phyloP scores from a whole-genome alignment of 2,888 invertebrate genomes.

The Cephus spinipes region DNA sequence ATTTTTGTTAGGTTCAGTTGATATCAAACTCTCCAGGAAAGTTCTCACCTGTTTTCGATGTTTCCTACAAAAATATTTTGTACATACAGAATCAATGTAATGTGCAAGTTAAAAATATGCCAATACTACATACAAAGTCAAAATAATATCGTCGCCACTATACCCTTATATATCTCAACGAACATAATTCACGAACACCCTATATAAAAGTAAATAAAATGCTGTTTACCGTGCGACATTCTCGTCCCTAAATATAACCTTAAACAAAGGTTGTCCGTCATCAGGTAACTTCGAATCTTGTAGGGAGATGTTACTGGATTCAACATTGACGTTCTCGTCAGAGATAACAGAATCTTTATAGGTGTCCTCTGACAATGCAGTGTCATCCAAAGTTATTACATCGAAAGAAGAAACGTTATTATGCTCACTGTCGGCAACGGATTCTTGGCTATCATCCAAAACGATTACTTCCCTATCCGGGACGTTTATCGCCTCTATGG shows the following conservation, averaged over 20 bases:
- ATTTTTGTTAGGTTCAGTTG: constrained; percentile 19
- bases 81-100: not conserved
- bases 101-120: not conserved
- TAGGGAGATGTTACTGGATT: not conserved
- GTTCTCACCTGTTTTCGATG: constrained; percentile 42
- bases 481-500: not conserved
- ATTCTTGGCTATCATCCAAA: constrained; percentile 40
- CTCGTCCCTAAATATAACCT: constrained; percentile 56
- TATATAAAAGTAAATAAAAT: constrained; percentile 5
- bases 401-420: constrained; percentile 5
- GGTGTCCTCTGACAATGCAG: not conserved
- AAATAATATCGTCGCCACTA: not conserved
- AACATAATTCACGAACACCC: constrained; percentile 11
- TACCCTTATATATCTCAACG: constrained; percentile 2
- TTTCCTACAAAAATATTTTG: constrained; percentile 32
- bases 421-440: constrained; percentile 23
- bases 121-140: not conserved
- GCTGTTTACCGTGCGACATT: constrained; percentile 48
- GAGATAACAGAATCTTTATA: not conserved
- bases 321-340: constrained; percentile 11
- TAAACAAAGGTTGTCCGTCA: constrained; percentile 45
- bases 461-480: constrained; percentile 37
- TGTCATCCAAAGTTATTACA: not conserved
- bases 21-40: constrained; percentile 41
- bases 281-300: not conserved